Evolutionary conservation across 2,888 invertebrate species (phyloP), one percentile per base, ranked within the genome.

Genomic region (Meliscaeva auricollis): DNA sequence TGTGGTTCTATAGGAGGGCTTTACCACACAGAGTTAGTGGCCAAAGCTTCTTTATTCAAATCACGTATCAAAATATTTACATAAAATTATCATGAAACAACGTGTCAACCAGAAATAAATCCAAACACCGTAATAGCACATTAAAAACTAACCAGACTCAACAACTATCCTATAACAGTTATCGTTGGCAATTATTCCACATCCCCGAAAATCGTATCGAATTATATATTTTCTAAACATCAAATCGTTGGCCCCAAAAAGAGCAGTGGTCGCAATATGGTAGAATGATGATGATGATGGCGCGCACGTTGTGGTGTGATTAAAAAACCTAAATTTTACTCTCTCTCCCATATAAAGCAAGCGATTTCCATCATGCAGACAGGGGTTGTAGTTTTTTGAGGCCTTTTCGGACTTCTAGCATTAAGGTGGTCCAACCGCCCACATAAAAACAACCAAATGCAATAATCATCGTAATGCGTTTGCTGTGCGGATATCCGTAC

Each of bases 41-140:
- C 7, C 1, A 9, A 11, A 38, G 9, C 1, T 38, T 58, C 11
- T 62, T 74, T 20, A 84, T 74, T 69, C 83, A 75, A 84, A 84
- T 84, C 83, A 84, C 83, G 83, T 70, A 70, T 66, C 68, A 70
- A 74, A 78, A 75, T 75, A 75, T 84, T 79, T 74, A 60, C 83
- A 79, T 74, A 70, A 69, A 70, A 78, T 84, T 73, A 82, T 74
- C 73, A 66, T 66, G 66, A 64, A 84, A 78, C 58, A 79, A 70
- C 66, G 83, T 84, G 83, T 84, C 83, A 84, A 84, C 83, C 78
- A 75, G 64, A 75, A 64, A 70, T 84, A 79, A 84, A 79, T 78
- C 50, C 83, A 75, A 64, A 44, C 69, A 30, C 68, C 73, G 64
- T 22, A 60, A 73, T 75, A 69, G 48, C 73, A 15, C 56, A 66